Evolutionary conservation across 2,113 vertebrate species (phyloP).

Genomic region (Misgurnus mizolepis): DNA sequence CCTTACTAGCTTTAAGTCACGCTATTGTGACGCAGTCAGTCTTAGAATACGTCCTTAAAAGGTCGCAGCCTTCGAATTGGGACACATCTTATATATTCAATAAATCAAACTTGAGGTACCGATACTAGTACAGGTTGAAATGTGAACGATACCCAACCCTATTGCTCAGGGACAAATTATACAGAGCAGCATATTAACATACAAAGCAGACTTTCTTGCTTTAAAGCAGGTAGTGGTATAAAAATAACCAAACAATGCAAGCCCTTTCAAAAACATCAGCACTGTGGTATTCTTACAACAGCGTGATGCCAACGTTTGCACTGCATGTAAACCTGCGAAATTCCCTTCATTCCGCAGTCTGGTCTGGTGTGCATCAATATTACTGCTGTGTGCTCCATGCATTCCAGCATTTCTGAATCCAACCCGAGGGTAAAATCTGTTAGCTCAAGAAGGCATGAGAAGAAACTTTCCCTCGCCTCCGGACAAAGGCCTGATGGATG

Average conservation of each 20-base stretch:
- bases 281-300: slow-evolving; percentile 5
- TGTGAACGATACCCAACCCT: too few relatives aligned
- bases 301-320: background rate
- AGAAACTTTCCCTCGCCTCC: background rate
- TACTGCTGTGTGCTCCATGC: slow-evolving; percentile 20
- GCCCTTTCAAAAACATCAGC: background rate
- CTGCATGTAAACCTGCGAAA: slow-evolving; percentile 53
- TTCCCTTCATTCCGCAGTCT: slow-evolving; percentile 60
- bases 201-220: background rate
- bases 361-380: slow-evolving; percentile 7
- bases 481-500: background rate
- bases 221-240: background rate
- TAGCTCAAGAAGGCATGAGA: background rate
- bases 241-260: background rate
- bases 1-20: too few relatives aligned
- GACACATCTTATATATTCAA: too few relatives aligned
- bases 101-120: too few relatives aligned
- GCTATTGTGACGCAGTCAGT: too few relatives aligned
- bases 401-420: slow-evolving; percentile 34
- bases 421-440: slow-evolving; percentile 42
- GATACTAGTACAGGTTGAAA: background rate
- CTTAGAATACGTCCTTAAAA: too few relatives aligned
- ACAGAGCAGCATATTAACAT: background rate
- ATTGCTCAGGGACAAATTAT: background rate
- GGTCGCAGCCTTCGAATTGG: too few relatives aligned